phyloP scores from a whole-genome alignment of 2,888 invertebrate species.

The Syritta pipiens region DNA sequence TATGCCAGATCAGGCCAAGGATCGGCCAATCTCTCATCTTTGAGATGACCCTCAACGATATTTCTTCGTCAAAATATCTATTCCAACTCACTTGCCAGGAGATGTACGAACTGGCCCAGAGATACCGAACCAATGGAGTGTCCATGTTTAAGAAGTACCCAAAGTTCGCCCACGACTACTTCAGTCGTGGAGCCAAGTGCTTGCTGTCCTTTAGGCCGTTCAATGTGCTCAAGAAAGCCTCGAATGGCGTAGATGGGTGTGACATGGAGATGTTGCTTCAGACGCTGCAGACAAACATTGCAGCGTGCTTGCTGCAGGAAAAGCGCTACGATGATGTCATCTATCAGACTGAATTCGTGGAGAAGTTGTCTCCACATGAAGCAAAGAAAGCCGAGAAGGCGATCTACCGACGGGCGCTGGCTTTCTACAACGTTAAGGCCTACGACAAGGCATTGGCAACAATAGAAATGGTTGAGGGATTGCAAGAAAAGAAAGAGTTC shows the following conservation, averaged over 20 bases:
- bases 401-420: slow-evolving; percentile 80
- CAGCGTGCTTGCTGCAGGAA: slow-evolving; percentile 87
- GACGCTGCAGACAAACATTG: slow-evolving; percentile 89
- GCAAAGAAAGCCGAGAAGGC: slow-evolving; percentile 79
- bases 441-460: slow-evolving; percentile 84
- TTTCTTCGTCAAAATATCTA: slow-evolving; percentile 78
- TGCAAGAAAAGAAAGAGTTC: slow-evolving; percentile 85
- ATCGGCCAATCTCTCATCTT: slow-evolving; percentile 74
- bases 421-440: slow-evolving; percentile 82
- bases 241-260: slow-evolving; percentile 74
- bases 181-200: slow-evolving; percentile 87
- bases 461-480: slow-evolving; percentile 79
- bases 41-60: slow-evolving; percentile 76
- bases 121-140: slow-evolving; percentile 81
- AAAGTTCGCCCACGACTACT: slow-evolving; percentile 86
- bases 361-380: slow-evolving; percentile 71
- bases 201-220: slow-evolving; percentile 83
- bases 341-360: slow-evolving; percentile 81
- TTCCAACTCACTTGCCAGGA: slow-evolving; percentile 78
- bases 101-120: slow-evolving; percentile 78
- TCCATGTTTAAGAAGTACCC: slow-evolving; percentile 83
- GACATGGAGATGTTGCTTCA: slow-evolving; percentile 83
- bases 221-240: slow-evolving; percentile 80
- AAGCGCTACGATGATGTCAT: slow-evolving; percentile 85
- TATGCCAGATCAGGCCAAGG: slow-evolving; percentile 76